phyloP scores from a whole-genome alignment of 2,113 vertebrate genomes.

The Hippolais icterina region DNA sequence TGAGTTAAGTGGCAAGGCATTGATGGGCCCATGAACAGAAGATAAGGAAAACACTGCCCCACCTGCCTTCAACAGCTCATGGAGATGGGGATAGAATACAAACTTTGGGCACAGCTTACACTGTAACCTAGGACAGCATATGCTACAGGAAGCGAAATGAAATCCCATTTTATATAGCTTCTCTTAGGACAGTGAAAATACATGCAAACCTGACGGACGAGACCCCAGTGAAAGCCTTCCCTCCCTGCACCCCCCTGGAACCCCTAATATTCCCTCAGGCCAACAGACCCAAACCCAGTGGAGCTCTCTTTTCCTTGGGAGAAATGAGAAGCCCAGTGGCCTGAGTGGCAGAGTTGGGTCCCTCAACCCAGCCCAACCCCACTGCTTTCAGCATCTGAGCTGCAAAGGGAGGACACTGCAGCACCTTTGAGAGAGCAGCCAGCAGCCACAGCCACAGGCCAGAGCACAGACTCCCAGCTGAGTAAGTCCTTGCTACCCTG shows the following conservation, averaged over 20 bases:
- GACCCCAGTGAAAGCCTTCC: rapidly evolving
- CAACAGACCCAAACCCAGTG: background rate
- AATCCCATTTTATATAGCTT: background rate
- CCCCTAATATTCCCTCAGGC: background rate
- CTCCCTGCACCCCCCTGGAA: rapidly evolving
- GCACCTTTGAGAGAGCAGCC: background rate
- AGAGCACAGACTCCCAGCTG: background rate
- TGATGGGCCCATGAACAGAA: too few species aligned
- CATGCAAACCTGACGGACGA: background rate
- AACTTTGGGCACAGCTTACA: too few species aligned
- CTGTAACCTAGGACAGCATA: too few species aligned
- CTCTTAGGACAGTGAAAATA: background rate
- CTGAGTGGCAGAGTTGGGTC: background rate
- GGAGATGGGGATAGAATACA: too few species aligned
- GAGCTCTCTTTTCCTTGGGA: rapidly evolving
- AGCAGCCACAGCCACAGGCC: background rate
- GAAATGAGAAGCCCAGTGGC: background rate
- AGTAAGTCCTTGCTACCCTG: background rate
- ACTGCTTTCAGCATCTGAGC: background rate
- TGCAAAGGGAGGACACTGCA: background rate
- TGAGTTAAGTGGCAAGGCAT: too few species aligned
- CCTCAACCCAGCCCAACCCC: rapidly evolving
- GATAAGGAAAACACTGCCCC: too few species aligned
- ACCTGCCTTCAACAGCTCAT: too few species aligned
- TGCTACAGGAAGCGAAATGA: background rate